Conservation (phyloP, 2,797 vertebrate species). For the Heliangelus exortis region DNA sequence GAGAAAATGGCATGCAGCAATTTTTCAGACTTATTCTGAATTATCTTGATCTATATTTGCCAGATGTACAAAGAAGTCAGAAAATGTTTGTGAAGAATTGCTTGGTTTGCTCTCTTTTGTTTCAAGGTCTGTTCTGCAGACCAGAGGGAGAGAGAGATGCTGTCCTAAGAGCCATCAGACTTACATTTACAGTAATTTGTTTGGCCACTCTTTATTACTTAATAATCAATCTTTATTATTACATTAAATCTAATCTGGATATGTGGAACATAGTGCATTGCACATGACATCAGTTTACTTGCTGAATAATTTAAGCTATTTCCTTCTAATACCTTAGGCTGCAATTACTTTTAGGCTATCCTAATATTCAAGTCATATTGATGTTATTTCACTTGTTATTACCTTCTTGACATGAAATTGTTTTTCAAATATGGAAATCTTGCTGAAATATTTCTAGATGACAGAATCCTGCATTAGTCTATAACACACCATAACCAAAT, state of each 20-base stretch:
- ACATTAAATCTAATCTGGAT: slow-evolving; percentile 36
- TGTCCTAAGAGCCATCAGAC: neutral
- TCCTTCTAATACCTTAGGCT: slow-evolving; percentile 51
- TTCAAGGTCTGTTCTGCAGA: neutral
- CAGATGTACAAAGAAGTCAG: neutral
- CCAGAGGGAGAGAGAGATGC: neutral
- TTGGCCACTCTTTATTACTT: slow-evolving; percentile 39
- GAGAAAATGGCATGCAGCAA: neutral
- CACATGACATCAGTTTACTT: slow-evolving; percentile 43
- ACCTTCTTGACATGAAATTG: slow-evolving; percentile 53
- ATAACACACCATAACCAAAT: slow-evolving; percentile 39
- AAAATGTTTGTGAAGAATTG: neutral
- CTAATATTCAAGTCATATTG: slow-evolving; percentile 55
- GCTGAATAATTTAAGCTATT: slow-evolving; percentile 61
- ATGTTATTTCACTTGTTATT: slow-evolving; percentile 69
- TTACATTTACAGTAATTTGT: slow-evolving; percentile 12
- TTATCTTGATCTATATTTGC: neutral
- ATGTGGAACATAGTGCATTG: slow-evolving; percentile 12
- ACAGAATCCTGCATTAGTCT: slow-evolving; percentile 36
- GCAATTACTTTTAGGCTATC: slow-evolving; percentile 37
- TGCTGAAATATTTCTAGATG: slow-evolving; percentile 59
- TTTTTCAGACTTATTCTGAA: neutral
- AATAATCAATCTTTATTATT: slow-evolving; percentile 48
- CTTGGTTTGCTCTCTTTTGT: neutral
- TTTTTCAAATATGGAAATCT: slow-evolving; percentile 70